Evolutionary conservation across 2,797 vertebrate species (phyloP).

Genomic region (Esox lucius): DNA sequence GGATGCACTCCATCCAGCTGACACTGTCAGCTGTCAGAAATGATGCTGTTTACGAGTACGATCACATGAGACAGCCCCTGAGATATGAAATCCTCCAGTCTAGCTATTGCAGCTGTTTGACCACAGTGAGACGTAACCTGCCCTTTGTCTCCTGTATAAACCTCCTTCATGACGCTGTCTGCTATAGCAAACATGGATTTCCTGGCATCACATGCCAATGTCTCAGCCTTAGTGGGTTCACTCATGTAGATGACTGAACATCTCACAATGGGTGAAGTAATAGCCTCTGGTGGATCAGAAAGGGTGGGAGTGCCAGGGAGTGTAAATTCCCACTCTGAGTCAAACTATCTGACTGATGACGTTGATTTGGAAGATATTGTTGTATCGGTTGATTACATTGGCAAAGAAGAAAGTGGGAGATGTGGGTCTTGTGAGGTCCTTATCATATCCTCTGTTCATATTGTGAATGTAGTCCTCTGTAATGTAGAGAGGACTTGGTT

Average conservation of each 20-base stretch:
- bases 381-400: not conserved
- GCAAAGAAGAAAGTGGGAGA: not conserved
- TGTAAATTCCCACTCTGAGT: not conserved
- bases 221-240: not conserved
- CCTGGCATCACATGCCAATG: not conserved
- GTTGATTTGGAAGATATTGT: not conserved
- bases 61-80: too few relatives aligned
- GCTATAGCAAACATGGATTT: not conserved
- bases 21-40: not conserved
- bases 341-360: too few relatives aligned
- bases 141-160: not conserved
- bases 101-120: too few relatives aligned
- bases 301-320: not conserved
- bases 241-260: constrained; percentile 2
- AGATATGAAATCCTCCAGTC: too few relatives aligned
- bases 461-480: not conserved
- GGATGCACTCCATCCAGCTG: not conserved
- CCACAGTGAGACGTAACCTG: too few relatives aligned
- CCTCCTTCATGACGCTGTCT: not conserved
- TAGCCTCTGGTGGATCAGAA: not conserved
- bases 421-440: not conserved
- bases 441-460: not conserved
- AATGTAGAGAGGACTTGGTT: not conserved
- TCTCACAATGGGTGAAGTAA: not conserved
- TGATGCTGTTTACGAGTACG: not conserved